A percentile compares a stretch with the other conserved stretches of the same genome.
These are phyloP conservation scores for Latrodectus geometricus DNA, from an alignment of 1,140 invertebrate genomes.

Conservation along the genomic window DNA sequence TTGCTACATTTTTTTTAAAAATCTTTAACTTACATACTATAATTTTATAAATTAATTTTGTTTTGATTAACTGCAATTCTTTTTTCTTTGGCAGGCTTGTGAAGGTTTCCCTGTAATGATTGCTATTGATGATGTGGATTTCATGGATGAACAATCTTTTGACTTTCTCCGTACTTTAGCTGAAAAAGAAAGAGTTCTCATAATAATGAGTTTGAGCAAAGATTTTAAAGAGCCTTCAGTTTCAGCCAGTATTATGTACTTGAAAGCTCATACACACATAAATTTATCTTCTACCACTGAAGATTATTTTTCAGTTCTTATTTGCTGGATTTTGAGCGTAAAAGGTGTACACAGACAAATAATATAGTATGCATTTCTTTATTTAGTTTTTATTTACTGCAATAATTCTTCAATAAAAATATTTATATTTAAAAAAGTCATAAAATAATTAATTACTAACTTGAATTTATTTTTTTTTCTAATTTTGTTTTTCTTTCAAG, in stretches of 20 bases:
- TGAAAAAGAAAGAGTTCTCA: not conserved
- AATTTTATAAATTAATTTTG: no score
- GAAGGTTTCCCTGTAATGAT: not conserved
- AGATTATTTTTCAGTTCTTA: not conserved
- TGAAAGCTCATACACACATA: conserved; percentile 1
- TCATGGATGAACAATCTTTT: conserved; percentile 25
- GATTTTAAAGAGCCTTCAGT: not conserved
- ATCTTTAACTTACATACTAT: no score
- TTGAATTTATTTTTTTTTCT: no score
- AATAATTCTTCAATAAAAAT: not conserved
- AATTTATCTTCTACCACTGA: not conserved
- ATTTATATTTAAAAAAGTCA: no score
- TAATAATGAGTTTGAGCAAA: not conserved
- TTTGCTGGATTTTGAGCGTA: conserved; percentile 8
- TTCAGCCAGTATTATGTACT: not conserved
- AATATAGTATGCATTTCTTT: not conserved
- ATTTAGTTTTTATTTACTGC: not conserved
- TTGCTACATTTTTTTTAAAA: no score
- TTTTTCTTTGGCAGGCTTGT: not conserved
- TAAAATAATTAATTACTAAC: no score
- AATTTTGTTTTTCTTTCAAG: no score
- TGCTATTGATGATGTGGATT: not conserved
- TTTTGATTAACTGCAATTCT: no score
- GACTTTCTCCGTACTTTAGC: not conserved
- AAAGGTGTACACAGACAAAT: not conserved